Percentiles rank a stretch among this genome's conserved stretches.
Evolutionary conservation across 2,888 invertebrate genomes (phyloP).

Genomic region (Mystacides longicornis): DNA sequence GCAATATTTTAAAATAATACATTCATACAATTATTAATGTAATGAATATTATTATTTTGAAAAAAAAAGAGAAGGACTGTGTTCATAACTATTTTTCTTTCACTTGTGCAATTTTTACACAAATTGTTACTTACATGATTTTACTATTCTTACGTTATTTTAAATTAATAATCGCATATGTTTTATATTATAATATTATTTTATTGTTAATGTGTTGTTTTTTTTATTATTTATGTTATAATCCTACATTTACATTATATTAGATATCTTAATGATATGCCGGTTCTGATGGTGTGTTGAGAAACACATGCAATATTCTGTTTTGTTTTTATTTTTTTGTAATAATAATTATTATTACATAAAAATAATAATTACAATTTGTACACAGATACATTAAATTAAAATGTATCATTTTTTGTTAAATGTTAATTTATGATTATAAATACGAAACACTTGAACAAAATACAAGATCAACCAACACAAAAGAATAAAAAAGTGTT

Average conservation of each 20-base stretch:
- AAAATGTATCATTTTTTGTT: not conserved
- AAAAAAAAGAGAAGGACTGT: conserved; percentile 11
- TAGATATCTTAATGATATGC: not conserved
- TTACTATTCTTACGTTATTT: not conserved
- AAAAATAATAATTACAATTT: not conserved
- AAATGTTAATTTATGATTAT: not conserved
- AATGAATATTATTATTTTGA: conserved; percentile 1
- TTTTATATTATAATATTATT: not conserved
- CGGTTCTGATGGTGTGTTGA: conserved; percentile 4
- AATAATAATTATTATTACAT: not conserved
- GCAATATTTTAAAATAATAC: conserved; percentile 8
- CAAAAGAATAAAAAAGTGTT: conserved; percentile 14
- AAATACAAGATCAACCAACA: conserved; percentile 14
- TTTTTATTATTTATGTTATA: not conserved
- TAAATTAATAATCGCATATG: not conserved
- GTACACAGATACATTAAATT: not conserved
- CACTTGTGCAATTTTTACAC: conserved; percentile 23
- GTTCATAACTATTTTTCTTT: conserved; percentile 20
- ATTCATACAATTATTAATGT: not conserved
- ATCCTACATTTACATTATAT: no score
- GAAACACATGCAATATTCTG: not conserved
- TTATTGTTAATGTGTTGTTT: not conserved
- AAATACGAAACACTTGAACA: not conserved
- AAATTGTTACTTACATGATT: conserved; percentile 7
- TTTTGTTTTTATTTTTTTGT: not conserved